Conservation (phyloP, 2,113 vertebrate genomes). For the Pachycephala philippinensis region DNA sequence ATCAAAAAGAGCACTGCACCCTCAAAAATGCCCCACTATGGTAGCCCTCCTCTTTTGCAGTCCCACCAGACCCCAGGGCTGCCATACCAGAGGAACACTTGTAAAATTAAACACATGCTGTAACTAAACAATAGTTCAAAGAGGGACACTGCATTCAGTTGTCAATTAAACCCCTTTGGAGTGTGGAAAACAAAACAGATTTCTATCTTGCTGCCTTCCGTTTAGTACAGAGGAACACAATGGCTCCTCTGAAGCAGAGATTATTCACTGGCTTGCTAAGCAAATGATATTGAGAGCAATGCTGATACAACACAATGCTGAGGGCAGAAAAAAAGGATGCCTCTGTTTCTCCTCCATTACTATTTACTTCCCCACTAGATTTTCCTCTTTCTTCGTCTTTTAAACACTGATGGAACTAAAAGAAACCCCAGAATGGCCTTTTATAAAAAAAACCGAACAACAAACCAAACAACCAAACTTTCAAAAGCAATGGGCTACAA, state of each 20-base stretch:
- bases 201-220: background rate
- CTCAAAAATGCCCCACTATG: background rate
- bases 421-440: background rate
- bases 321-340: background rate
- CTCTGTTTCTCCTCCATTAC: background rate
- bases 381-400: background rate
- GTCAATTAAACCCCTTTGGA: background rate
- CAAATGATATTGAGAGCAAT: background rate
- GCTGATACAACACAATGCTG: background rate
- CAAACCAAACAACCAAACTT: background rate
- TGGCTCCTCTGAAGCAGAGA: background rate
- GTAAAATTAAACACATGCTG: background rate
- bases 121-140: background rate
- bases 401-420: background rate
- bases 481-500: background rate
- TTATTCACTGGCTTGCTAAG: background rate
- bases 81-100: background rate
- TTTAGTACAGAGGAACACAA: background rate
- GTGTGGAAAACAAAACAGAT: background rate
- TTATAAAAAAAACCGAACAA: background rate
- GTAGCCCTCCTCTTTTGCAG: background rate
- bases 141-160: background rate
- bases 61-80: background rate
- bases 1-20: background rate
- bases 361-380: background rate